A percentile compares a stretch with the other conserved stretches of the same genome.
These are phyloP conservation scores for Tribolium madens DNA, from an alignment of 1,140 invertebrate species.

Conservation along the genomic window DNA sequence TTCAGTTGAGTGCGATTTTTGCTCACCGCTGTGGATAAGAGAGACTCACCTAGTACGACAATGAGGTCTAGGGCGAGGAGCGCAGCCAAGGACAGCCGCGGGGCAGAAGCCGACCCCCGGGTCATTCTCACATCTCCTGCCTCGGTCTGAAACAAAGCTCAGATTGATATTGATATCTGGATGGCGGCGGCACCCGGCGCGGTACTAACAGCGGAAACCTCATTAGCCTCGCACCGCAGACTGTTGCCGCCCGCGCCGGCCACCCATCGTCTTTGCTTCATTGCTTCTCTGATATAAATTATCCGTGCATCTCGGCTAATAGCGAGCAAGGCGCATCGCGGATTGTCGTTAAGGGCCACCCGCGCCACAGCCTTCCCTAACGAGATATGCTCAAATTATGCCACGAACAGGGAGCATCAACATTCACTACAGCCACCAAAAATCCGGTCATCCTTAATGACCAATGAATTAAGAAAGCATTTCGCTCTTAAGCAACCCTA, in stretches of 20 bases:
- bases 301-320: slow-evolving; percentile 60
- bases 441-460: slow-evolving; percentile 58
- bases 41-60: slow-evolving; percentile 28
- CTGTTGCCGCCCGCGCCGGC: slow-evolving; percentile 50
- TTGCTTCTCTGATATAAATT: slow-evolving; percentile 58
- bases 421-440: slow-evolving; percentile 49
- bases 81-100: slow-evolving; percentile 1
- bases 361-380: slow-evolving; percentile 55
- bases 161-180: slow-evolving; percentile 42
- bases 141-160: slow-evolving; percentile 38
- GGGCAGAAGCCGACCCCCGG: not conserved
- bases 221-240: slow-evolving; percentile 54
- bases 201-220: slow-evolving; percentile 52
- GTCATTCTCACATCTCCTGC: slow-evolving; percentile 45
- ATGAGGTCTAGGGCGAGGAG: slow-evolving; percentile 24
- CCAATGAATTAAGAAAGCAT: slow-evolving; percentile 60
- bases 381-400: slow-evolving; percentile 60
- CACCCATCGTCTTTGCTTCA: slow-evolving; percentile 56
- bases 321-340: slow-evolving; percentile 54
- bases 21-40: too few species aligned
- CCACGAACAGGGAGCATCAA: slow-evolving; percentile 58
- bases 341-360: slow-evolving; percentile 58
- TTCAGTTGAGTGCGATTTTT: too few species aligned
- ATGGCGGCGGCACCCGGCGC: slow-evolving; percentile 47
- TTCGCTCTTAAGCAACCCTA: slow-evolving; percentile 46